Evolutionary conservation across 2,888 invertebrate genomes (phyloP), one percentile per base, ranked within the genome.

Genomic region (Elgonia sp.): DNA sequence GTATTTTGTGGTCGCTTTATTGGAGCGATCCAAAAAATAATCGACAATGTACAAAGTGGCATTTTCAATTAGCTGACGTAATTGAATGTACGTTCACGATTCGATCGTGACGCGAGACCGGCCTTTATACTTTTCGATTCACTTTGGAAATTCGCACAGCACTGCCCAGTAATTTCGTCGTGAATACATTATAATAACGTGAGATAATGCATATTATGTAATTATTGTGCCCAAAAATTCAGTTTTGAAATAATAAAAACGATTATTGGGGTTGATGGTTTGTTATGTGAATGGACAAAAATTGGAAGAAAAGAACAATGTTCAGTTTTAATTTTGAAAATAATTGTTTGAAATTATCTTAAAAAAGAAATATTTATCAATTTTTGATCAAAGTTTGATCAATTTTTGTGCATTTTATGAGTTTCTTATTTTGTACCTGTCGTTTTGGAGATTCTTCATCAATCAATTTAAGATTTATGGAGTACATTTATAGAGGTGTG

Each of bases 31-130:
- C 46, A 29, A 86, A 86, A 86, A 81, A 60, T 55, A 37, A 8
- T 53, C 57, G 57, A 12, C 82, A 40, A 70, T 40, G 46, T 60
- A 77, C 75, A 77, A 86, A 77, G 82, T 77, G 81, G 72, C 80
- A 46, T 86, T 86, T 81, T 86, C 81, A 86, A 86, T 86, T 86
- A 76, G 70, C 76, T 75, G 69, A 40, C 65, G 70, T 86, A 72
- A 81, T 86, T 86, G 82, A 82, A 82, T 69, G 81, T 86, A 76
- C 76, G 63, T 72, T 80, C 73, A 63, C 73, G 80, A 75, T 85
- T 85, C 69, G 73, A 67, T 86, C 82, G 76, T 86, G 82, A 77
- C 77, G 67, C 67, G 79, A n/a, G n/a, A 55, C 69, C 39, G 82
- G 86, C 63, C 72, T 81, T 82, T 77, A 73, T 60, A 39, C 37